Evolutionary conservation across 2,797 vertebrate genomes (phyloP).

Genomic region (Anas acuta): DNA sequence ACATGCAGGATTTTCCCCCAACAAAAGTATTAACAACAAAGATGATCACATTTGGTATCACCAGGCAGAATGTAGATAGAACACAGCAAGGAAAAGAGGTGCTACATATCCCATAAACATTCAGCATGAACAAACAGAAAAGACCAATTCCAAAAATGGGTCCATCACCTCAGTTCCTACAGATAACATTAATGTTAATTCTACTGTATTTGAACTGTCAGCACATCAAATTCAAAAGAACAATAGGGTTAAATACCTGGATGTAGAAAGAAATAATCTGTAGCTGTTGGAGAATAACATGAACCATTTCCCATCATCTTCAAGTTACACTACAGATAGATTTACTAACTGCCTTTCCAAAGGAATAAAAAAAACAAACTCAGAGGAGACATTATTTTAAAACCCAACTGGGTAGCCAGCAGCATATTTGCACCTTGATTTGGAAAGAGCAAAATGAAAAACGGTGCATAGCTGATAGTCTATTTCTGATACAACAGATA

Average conservation of each 20-base stretch:
- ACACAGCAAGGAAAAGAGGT: not conserved
- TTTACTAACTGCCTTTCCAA: not conserved
- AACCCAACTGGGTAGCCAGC: not conserved
- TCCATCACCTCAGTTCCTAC: not conserved
- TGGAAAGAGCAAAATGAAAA: slow-evolving; percentile 1
- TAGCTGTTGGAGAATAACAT: not conserved
- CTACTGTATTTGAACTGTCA: not conserved
- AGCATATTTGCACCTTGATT: not conserved
- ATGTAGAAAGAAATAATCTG: not conserved
- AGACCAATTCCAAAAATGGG: not conserved
- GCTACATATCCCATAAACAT: not conserved
- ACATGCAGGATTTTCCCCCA: not conserved
- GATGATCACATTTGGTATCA: not conserved
- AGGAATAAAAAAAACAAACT: not conserved
- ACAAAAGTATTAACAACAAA: not conserved
- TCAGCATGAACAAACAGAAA: not conserved
- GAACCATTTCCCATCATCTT: not conserved
- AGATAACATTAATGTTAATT: not conserved
- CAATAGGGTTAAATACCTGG: not conserved
- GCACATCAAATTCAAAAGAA: not conserved
- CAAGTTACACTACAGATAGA: not conserved
- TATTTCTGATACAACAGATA: not conserved
- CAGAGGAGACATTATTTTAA: not conserved
- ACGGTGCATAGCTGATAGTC: not conserved
- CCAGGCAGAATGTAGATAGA: not conserved